Evolutionary conservation across 2,113 vertebrate species (phyloP), one percentile per base, ranked within the genome.

Genomic region (Murina feae): DNA sequence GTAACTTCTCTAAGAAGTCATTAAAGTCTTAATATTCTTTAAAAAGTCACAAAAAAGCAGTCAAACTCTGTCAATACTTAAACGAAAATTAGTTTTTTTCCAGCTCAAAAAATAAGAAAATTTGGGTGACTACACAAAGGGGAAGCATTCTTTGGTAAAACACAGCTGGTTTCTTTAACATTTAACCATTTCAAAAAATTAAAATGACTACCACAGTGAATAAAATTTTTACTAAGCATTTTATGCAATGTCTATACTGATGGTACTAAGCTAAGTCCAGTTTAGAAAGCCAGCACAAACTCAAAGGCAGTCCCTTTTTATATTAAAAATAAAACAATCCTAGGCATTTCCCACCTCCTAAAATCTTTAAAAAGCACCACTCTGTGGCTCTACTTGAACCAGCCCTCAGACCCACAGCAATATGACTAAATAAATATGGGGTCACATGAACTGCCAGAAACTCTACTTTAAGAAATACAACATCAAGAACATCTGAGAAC

Each of bases 51-150:
- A 65, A n/a, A 84, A 86, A 86, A 92, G 4, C 47, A 16, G 14
- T 72, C 23, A 86, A 10, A 44, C 9, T 42, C 63, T 66, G 8
- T 66, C 89, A 92, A 82, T 71, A 92, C n/a, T 63, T 82, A 14
- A 82, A 63, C 58, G 37, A 96, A 92, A 86, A 89, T 91, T 82
- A 89, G 60, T 72, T 94, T 76, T 76, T 55, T 84, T 66, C 25
- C 17, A 86, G 65, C 25, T 76, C 5, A 86, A 88, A 9, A 87
- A 93, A 89, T 69, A 79, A 85, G 35, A 20, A 90, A 79, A 60
- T 25, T 18, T n/a, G 12, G 16, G 28, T 92, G 4, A 89, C 23
- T 23, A 5, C 3, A 25, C 37, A 76, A 35, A 37, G 1, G 10
- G 25, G 30, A 32, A 47, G 21, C 30, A 79, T 44, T 58, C 23